A percentile compares a stretch with the other conserved stretches of the same genome.
phyloP scores from a whole-genome alignment of 1,140 invertebrate species.

The Ericerus pela region DNA sequence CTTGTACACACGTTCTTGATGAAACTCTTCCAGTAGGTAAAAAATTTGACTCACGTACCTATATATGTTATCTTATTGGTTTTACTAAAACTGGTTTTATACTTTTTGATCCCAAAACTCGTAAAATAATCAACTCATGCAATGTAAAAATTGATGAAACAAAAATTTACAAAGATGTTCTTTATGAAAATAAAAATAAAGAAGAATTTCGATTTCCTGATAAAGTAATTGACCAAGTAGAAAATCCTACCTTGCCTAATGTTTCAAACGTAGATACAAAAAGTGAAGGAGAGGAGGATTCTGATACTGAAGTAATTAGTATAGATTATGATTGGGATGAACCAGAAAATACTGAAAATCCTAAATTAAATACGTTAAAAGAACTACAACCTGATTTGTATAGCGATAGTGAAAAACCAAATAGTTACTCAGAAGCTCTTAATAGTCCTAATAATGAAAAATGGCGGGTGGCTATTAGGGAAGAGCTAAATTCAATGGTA shows the following conservation, averaged over 20 bases:
- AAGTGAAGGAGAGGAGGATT: not conserved
- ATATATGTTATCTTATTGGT: not conserved
- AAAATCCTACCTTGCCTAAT: not conserved
- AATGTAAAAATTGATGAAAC: constrained; percentile 4
- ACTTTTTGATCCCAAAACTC: not conserved
- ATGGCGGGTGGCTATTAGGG: constrained; percentile 21
- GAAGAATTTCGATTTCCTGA: too few relatives aligned
- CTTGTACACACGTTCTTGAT: constrained; percentile 18
- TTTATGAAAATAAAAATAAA: too few relatives aligned
- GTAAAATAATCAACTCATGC: not conserved
- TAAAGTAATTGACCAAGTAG: not conserved
- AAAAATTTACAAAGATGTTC: not conserved
- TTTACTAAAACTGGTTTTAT: not conserved
- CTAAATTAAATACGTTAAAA: not conserved
- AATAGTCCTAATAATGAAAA: not conserved
- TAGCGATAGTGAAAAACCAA: not conserved
- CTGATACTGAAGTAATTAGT: not conserved
- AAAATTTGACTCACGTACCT: not conserved
- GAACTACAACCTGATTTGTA: not conserved
- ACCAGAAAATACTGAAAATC: too few relatives aligned
- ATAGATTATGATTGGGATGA: not conserved
- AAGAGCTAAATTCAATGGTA: constrained; percentile 20
- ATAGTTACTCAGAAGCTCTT: not conserved
- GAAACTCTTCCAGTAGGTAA: not conserved
- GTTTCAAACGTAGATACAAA: not conserved